Evolutionary conservation across 2,113 vertebrate species (phyloP).

Genomic region (Siniperca knerii): DNA sequence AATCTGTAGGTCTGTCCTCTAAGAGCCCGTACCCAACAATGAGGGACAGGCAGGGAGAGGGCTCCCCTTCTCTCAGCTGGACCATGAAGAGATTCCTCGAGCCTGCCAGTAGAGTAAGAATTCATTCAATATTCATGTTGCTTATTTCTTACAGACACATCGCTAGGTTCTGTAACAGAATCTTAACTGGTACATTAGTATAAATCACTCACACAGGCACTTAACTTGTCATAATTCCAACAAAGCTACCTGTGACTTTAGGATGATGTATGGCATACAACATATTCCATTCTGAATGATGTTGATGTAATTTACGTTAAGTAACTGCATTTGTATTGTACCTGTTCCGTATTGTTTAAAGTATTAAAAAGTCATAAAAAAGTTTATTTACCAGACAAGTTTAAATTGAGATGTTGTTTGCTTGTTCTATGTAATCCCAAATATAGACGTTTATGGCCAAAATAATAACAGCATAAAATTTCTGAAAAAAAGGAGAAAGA

Average conservation of each 20-base stretch:
- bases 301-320: too few species aligned
- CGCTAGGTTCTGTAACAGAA: not conserved
- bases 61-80: conserved; percentile 86
- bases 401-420: too few species aligned
- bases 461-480: too few species aligned
- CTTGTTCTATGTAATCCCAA: too few species aligned
- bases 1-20: conserved; percentile 84
- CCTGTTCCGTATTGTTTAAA: too few species aligned
- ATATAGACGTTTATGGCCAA: too few species aligned
- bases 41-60: conserved; percentile 86
- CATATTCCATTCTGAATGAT: too few species aligned
- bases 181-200: not conserved
- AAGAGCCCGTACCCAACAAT: conserved; percentile 87
- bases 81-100: conserved; percentile 90
- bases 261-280: too few species aligned
- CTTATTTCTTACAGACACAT: not conserved
- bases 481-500: too few species aligned
- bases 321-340: too few species aligned
- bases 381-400: too few species aligned
- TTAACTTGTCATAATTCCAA: not conserved
- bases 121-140: not conserved
- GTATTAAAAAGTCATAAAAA: too few species aligned
- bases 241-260: not conserved
- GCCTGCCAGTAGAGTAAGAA: conserved; percentile 84
- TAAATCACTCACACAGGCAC: not conserved